These are phyloP conservation scores for Papilio machaon DNA, from an alignment of 1,140 invertebrate species.

Conservation along the genomic window DNA sequence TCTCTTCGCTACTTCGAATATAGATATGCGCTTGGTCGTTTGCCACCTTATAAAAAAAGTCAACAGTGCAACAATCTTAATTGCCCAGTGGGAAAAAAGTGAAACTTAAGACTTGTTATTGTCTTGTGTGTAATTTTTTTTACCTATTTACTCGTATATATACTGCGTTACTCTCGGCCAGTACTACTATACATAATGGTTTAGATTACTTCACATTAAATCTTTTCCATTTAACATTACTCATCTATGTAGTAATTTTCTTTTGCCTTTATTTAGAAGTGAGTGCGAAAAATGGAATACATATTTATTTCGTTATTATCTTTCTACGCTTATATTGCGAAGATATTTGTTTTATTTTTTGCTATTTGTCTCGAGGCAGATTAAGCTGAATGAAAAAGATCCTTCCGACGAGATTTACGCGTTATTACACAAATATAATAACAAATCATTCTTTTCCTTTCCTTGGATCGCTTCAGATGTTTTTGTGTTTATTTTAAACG, in stretches of 20 bases:
- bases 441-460: slow-evolving; percentile 13
- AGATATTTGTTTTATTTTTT: slow-evolving; percentile 16
- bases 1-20: too few species aligned
- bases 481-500: neutral
- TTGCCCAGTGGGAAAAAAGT: too few species aligned
- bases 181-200: neutral
- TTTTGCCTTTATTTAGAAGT: neutral
- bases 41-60: too few species aligned
- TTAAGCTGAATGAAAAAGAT: slow-evolving; percentile 13
- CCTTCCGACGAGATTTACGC: slow-evolving; percentile 21
- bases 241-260: slow-evolving; percentile 4
- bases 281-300: slow-evolving; percentile 20
- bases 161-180: too few species aligned
- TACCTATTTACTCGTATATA: too few species aligned
- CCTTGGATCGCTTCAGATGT: neutral
- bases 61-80: too few species aligned
- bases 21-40: too few species aligned
- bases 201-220: neutral
- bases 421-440: slow-evolving; percentile 26
- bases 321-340: neutral
- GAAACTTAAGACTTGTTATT: too few species aligned
- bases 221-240: slow-evolving; percentile 1
- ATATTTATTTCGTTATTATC: slow-evolving; percentile 10
- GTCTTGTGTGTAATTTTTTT: too few species aligned
- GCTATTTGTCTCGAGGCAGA: slow-evolving; percentile 15